Conservation (phyloP, 2,113 vertebrate species). For the Saiga tatarica region DNA sequence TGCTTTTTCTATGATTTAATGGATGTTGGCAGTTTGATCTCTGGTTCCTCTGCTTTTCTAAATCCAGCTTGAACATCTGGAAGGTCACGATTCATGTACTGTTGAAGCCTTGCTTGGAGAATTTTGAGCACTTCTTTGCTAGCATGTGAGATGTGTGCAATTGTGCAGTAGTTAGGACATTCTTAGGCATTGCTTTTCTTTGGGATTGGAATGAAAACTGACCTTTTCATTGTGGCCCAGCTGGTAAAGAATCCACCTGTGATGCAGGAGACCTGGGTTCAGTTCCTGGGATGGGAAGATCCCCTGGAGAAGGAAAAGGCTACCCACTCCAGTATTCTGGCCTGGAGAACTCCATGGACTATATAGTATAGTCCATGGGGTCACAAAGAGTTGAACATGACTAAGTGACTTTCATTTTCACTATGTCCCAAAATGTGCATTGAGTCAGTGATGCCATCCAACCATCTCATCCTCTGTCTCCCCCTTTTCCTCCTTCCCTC, state of each 20-base stretch:
- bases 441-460: background rate
- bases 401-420: background rate
- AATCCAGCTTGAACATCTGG: background rate
- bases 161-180: background rate
- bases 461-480: background rate
- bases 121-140: background rate
- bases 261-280: background rate
- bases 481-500: background rate
- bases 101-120: background rate
- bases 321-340: background rate
- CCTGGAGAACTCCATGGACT: background rate
- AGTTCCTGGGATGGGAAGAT: background rate
- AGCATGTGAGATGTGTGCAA: background rate
- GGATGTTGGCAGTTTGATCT: background rate
- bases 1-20: background rate
- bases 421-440: background rate
- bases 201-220: background rate
- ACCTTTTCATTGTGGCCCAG: background rate
- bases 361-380: background rate
- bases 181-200: background rate
- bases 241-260: background rate
- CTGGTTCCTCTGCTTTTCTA: background rate
- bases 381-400: background rate
- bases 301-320: background rate
- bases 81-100: rapidly evolving